A percentile compares a stretch with the other conserved stretches of the same genome.
Conservation (phyloP, 2,888 invertebrate genomes). For the Diogma glabrata region DNA sequence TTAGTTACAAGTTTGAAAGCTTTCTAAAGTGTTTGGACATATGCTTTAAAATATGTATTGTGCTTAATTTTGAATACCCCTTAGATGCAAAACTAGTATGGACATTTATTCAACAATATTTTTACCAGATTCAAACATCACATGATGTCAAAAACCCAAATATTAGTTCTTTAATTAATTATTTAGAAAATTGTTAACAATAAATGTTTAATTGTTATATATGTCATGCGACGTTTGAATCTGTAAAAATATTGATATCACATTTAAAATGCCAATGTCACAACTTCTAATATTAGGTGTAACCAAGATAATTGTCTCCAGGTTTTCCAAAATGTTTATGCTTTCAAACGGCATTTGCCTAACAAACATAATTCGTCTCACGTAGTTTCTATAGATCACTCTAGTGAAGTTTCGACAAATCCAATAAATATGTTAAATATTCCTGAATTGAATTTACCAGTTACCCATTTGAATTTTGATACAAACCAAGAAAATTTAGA, state of each 20-base stretch:
- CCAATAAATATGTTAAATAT: too few species aligned
- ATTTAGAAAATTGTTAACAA: neutral
- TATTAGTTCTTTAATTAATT: neutral
- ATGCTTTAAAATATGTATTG: neutral
- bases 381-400: too few species aligned
- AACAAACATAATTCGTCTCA: too few species aligned
- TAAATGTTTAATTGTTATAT: constrained; percentile 1
- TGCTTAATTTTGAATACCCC: neutral
- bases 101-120: constrained; percentile 3
- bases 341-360: too few species aligned
- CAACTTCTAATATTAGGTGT: constrained; percentile 6
- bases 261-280: constrained; percentile 1
- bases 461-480: too few species aligned
- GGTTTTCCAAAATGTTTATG: too few species aligned
- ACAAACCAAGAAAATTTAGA: too few species aligned
- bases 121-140: neutral
- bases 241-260: neutral
- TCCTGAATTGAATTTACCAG: too few species aligned
- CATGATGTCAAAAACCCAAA: neutral
- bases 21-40: constrained; percentile 1
- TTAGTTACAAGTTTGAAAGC: neutral
- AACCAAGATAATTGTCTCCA: too few species aligned
- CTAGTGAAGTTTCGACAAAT: too few species aligned
- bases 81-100: neutral
- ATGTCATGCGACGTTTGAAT: neutral